phyloP scores from a whole-genome alignment of 2,113 vertebrate genomes.

The Myodes glareolus region DNA sequence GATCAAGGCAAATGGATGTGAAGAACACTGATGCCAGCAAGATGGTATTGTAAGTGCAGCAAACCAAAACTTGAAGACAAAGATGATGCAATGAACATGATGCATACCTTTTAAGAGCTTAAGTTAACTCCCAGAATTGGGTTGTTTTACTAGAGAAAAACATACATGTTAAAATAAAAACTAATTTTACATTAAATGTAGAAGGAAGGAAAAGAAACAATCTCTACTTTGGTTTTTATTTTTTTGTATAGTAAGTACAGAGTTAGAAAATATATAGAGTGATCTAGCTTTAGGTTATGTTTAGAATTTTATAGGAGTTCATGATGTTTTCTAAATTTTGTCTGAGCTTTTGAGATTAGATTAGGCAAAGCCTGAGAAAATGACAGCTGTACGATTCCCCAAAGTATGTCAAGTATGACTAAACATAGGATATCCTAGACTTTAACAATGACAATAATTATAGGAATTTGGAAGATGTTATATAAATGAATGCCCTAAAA shows the following conservation, averaged over 20 bases:
- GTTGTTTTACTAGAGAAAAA: background rate
- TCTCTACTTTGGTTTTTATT: background rate
- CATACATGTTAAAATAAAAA: background rate
- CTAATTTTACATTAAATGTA: constrained; percentile 26
- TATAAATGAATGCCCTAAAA: background rate
- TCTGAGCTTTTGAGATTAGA: background rate
- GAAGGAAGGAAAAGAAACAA: background rate
- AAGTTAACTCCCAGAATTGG: constrained; percentile 33
- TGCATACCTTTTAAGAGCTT: background rate
- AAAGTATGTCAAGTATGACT: background rate
- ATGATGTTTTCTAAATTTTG: background rate
- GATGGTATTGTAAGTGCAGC: background rate
- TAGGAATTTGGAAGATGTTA: background rate
- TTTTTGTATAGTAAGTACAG: background rate
- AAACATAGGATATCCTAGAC: background rate
- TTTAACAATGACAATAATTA: background rate
- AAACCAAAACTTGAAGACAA: background rate
- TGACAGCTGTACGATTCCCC: background rate
- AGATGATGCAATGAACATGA: constrained; percentile 34
- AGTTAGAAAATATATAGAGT: background rate
- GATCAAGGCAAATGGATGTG: background rate
- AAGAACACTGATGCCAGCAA: background rate
- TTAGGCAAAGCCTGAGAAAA: constrained; percentile 3
- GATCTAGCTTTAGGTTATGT: background rate
- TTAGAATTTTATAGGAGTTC: constrained; percentile 45